Evolutionary conservation across 1,140 invertebrate genomes (phyloP).

Genomic region (Hylyphantes graminicola): DNA sequence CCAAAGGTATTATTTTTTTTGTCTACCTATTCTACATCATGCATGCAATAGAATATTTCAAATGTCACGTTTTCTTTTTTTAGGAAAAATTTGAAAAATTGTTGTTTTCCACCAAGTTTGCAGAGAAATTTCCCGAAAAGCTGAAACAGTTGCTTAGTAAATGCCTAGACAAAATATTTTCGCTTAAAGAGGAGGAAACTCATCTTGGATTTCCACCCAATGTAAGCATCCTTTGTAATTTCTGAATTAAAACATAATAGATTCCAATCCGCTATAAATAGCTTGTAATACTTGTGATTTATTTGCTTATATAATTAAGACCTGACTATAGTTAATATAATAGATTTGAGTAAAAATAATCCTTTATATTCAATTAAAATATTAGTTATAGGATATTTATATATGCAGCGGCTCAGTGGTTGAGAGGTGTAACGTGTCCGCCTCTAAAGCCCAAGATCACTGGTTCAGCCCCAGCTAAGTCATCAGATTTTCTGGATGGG

Average conservation of each 20-base stretch:
- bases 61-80: background rate
- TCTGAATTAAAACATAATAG: background rate
- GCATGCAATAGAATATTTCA: too few species aligned
- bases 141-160: constrained; percentile 73
- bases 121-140: constrained; percentile 70
- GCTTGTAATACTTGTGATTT: background rate
- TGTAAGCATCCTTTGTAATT: constrained; percentile 66
- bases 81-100: constrained; percentile 79
- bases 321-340: background rate
- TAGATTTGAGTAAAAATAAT: background rate
- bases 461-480: too few species aligned
- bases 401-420: too few species aligned
- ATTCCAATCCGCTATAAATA: too few species aligned
- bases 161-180: constrained; percentile 76
- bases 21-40: background rate
- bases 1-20: constrained; percentile 68
- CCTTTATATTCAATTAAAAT: background rate
- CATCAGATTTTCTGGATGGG: too few species aligned
- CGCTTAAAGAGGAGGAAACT: constrained; percentile 76
- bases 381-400: background rate
- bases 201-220: constrained; percentile 82
- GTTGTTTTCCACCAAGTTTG: constrained; percentile 78
- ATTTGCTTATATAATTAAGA: background rate
- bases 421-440: too few species aligned
- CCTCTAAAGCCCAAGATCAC: too few species aligned